phyloP scores from a whole-genome alignment of 1,140 invertebrate species.

The Papilio aristodemus region DNA sequence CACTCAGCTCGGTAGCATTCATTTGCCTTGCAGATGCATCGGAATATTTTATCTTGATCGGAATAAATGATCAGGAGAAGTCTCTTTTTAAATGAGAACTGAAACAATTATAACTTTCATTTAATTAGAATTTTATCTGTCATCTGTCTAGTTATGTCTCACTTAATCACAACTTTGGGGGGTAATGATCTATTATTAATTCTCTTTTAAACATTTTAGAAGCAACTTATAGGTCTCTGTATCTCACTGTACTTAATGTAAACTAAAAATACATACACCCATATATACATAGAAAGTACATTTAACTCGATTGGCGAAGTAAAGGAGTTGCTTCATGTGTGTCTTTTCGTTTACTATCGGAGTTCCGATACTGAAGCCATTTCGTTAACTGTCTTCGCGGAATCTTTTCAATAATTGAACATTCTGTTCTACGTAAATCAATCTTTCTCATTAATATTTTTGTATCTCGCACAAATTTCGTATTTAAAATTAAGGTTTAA shows the following conservation, averaged over 20 bases:
- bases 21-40: constrained; percentile 27
- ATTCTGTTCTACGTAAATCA: constrained; percentile 6
- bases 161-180: background rate
- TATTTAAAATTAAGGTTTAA: too few species aligned
- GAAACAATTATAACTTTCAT: background rate
- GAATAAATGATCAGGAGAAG: constrained; percentile 23
- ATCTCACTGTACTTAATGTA: too few species aligned
- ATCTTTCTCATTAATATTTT: background rate
- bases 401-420: constrained; percentile 21
- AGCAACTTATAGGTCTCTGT: too few species aligned
- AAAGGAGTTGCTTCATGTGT: too few species aligned
- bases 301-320: too few species aligned
- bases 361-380: background rate
- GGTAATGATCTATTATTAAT: background rate
- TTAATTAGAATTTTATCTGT: constrained; percentile 2
- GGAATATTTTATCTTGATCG: constrained; percentile 29
- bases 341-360: too few species aligned
- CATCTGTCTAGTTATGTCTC: too few species aligned
- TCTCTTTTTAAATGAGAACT: background rate
- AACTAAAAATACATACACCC: too few species aligned
- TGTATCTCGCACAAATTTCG: too few species aligned
- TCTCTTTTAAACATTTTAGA: too few species aligned
- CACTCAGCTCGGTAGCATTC: constrained; percentile 12
- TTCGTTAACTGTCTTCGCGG: background rate
- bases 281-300: too few species aligned